Conservation (phyloP, 1,140 invertebrate genomes). For the Pseudomyrmex concolor region DNA sequence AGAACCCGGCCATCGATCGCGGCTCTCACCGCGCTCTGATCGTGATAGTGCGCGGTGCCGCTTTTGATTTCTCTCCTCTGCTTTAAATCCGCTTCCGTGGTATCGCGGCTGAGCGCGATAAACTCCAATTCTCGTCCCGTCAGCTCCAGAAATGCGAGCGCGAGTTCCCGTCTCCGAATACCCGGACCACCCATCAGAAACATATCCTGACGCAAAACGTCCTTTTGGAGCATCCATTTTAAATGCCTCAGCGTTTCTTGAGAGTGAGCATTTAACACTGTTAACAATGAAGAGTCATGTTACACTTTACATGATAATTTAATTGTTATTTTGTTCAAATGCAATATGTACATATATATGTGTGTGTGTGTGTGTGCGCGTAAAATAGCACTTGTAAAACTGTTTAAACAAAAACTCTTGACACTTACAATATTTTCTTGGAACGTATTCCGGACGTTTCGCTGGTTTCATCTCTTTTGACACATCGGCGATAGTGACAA, state of each 20-base stretch:
- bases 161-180: constrained; percentile 90
- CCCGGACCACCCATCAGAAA: constrained; percentile 97
- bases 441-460: constrained; percentile 92
- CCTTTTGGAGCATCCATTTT: constrained; percentile 98
- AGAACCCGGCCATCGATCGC: constrained; percentile 95
- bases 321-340: background rate
- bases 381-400: background rate
- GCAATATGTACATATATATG: too few relatives aligned
- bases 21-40: constrained; percentile 97
- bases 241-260: constrained; percentile 93
- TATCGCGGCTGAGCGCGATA: constrained; percentile 96
- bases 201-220: constrained; percentile 96
- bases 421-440: constrained; percentile 92
- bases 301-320: constrained; percentile 8
- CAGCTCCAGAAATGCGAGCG: constrained; percentile 94
- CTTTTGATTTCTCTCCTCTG: constrained; percentile 96
- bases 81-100: constrained; percentile 98
- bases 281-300: constrained; percentile 43
- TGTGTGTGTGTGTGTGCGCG: background rate
- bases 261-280: constrained; percentile 78
- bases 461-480: constrained; percentile 88
- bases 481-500: constrained; percentile 91
- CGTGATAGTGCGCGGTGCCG: constrained; percentile 95
- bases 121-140: constrained; percentile 96
- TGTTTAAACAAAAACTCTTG: constrained; percentile 56